Percentiles rank a stretch among this genome's conserved stretches.
Conservation (phyloP, 2,113 vertebrate species). For the Ardeotis arabs region DNA sequence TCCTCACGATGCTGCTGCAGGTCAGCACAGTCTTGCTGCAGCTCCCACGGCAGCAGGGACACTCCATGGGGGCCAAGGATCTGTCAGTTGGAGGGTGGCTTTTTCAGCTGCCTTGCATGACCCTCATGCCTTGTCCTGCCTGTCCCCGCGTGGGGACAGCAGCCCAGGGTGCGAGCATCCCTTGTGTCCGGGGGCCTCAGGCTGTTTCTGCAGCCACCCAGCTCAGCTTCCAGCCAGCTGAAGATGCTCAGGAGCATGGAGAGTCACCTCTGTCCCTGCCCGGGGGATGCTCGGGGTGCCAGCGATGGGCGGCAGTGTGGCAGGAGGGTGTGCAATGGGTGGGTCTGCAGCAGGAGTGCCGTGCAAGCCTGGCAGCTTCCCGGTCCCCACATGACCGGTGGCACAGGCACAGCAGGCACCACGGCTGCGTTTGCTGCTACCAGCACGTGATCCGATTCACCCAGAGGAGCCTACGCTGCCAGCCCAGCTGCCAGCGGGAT, state of each 20-base stretch:
- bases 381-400: background rate
- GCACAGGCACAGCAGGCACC: background rate
- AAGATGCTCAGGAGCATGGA: background rate
- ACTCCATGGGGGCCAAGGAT: background rate
- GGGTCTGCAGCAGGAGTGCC: background rate
- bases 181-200: fast-evolving
- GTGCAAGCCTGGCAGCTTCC: background rate
- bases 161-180: background rate
- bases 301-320: fast-evolving
- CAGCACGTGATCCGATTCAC: fast-evolving
- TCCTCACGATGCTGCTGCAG: fast-evolving
- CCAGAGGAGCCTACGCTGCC: fast-evolving
- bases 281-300: fast-evolving
- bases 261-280: background rate
- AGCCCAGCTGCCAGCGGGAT: fast-evolving
- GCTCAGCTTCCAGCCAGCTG: background rate
- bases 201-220: background rate
- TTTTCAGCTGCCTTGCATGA: background rate
- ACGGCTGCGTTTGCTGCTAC: background rate
- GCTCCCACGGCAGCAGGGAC: background rate
- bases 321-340: background rate
- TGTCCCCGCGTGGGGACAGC: background rate
- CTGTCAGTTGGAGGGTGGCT: fast-evolving
- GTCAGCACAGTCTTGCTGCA: background rate
- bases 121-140: fast-evolving